phyloP scores from a whole-genome alignment of 2,113 vertebrate genomes.

The Festucalex cinctus region DNA sequence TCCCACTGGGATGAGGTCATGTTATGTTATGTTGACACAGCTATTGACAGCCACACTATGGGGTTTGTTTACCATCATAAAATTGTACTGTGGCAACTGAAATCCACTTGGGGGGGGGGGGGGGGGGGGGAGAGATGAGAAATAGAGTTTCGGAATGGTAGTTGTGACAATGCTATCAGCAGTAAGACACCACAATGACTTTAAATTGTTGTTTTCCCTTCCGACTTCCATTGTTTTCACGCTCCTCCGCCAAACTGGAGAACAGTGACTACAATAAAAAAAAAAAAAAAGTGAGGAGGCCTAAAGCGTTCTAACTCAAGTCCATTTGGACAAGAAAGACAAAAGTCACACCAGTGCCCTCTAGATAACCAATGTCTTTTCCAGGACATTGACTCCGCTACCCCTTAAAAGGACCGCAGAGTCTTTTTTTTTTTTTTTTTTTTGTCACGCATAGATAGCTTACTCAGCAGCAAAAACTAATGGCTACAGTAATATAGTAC shows the following conservation, averaged over 20 bases:
- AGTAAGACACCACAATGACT: background rate
- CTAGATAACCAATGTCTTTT: slow-evolving; percentile 35
- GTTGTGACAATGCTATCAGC: background rate
- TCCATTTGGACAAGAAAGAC: slow-evolving; percentile 34
- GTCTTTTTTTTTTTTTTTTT: slow-evolving; percentile 36
- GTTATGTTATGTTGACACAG: background rate
- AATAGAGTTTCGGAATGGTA: background rate
- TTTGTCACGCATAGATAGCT: slow-evolving; percentile 38
- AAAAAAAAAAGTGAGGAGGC: slow-evolving; percentile 27
- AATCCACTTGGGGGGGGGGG: background rate
- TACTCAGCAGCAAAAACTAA: slow-evolving; percentile 49
- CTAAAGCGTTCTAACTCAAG: slow-evolving; percentile 41
- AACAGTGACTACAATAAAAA: slow-evolving; percentile 9
- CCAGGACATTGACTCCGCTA: slow-evolving; percentile 47
- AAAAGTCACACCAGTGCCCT: slow-evolving; percentile 33
- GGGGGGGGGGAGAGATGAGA: background rate
- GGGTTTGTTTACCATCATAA: background rate
- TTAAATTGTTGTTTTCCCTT: background rate
- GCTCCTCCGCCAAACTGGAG: slow-evolving; percentile 6
- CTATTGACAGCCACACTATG: background rate
- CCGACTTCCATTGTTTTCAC: slow-evolving; percentile 15
- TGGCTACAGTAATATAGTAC: slow-evolving; percentile 17
- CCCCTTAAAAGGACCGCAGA: slow-evolving; percentile 21
- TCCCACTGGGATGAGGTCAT: slow-evolving; percentile 1
- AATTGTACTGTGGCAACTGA: background rate